A percentile compares a stretch with the other conserved stretches of the same genome.
These are phyloP conservation scores for Ptychoptera albimana DNA, from an alignment of 2,888 invertebrate genomes.

Conservation along the genomic window DNA sequence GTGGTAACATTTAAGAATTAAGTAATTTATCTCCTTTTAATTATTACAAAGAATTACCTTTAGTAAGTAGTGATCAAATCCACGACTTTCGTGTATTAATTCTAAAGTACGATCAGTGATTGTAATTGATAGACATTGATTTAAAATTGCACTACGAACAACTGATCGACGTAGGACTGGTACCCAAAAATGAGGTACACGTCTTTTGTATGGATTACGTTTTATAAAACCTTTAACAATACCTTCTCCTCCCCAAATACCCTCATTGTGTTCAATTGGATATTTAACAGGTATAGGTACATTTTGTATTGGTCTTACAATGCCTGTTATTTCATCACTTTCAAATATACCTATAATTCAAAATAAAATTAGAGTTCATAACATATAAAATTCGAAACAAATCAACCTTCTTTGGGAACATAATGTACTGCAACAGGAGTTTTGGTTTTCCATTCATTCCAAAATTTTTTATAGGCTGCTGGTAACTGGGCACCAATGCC, in stretches of 20 bases:
- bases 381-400: not conserved
- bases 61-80: constrained; percentile 89
- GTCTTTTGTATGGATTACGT: constrained; percentile 37
- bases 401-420: constrained; percentile 44
- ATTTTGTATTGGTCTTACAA: constrained; percentile 59
- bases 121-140: constrained; percentile 64
- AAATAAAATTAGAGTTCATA: not conserved
- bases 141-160: constrained; percentile 78
- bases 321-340: constrained; percentile 54
- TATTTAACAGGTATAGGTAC: constrained; percentile 56
- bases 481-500: constrained; percentile 57
- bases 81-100: constrained; percentile 76
- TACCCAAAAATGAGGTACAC: constrained; percentile 77
- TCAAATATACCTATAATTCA: constrained; percentile 42
- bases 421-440: constrained; percentile 49
- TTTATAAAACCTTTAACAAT: constrained; percentile 76
- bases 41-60: constrained; percentile 41
- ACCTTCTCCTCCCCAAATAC: constrained; percentile 95
- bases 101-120: constrained; percentile 72
- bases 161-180: constrained; percentile 65
- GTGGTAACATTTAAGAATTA: constrained; percentile 16
- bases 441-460: constrained; percentile 63
- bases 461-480: constrained; percentile 70
- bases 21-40: not conserved
- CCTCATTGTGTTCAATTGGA: constrained; percentile 64